These are phyloP conservation scores for Leucopsar rothschildi DNA, from an alignment of 2,113 vertebrate genomes.

Conservation along the genomic window DNA sequence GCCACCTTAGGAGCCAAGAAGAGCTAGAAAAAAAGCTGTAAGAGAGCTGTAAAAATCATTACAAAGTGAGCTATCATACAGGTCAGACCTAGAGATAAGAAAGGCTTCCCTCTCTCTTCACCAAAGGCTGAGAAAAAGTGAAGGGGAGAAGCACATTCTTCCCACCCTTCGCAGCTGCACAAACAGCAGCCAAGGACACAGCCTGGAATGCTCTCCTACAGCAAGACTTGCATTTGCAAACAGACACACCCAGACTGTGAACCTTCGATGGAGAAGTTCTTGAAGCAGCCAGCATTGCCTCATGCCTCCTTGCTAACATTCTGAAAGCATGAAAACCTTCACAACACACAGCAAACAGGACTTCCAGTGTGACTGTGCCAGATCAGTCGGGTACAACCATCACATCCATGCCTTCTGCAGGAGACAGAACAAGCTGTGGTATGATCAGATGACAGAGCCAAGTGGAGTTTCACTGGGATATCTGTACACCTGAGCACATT, in stretches of 20 bases:
- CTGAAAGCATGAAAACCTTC: background rate
- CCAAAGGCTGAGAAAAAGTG: background rate
- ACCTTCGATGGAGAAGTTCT: background rate
- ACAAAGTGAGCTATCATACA: background rate
- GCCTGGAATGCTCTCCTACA: background rate
- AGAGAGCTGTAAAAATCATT: background rate
- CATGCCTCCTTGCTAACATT: background rate
- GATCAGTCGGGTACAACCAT: background rate
- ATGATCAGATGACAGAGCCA: background rate
- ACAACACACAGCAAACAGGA: background rate
- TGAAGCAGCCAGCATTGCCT: background rate
- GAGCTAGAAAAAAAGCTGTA: background rate
- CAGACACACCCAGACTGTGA: background rate
- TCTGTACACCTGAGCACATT: background rate
- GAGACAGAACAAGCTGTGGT: background rate
- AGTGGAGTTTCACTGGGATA: background rate
- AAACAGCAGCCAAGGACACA: background rate
- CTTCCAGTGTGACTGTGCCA: background rate
- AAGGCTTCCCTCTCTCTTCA: background rate
- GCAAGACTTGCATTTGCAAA: background rate
- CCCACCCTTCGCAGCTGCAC: background rate
- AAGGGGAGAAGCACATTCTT: background rate
- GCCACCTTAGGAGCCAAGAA: background rate
- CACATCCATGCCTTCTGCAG: background rate
- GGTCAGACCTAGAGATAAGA: background rate